Evolutionary conservation across 2,797 vertebrate genomes (phyloP), one percentile per base, ranked within the genome.

Genomic region (Peromyscus melanophrys): DNA sequence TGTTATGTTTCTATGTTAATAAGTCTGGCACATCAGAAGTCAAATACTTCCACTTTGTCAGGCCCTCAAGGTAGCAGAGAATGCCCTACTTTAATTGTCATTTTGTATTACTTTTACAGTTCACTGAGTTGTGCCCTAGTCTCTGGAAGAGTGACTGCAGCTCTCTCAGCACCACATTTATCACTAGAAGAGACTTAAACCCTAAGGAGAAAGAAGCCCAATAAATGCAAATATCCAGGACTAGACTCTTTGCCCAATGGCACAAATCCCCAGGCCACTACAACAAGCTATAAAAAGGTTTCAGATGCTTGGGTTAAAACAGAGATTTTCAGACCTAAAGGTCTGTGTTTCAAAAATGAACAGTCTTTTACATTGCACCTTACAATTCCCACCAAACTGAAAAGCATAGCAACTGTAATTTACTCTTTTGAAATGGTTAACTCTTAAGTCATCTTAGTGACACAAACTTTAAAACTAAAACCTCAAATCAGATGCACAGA

Each of bases 101-200:
- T 97, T 97, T 96, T 97, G 93, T 88, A 96, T 97, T 96, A 96
- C 93, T 97, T 97, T 96, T 96, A 94, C 77, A 97, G 95, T 92
- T 97, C 95, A 96, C 65, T 96, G 95, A 96, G 76, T 96, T 89
- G n/a, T 97, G 65, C 92, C 95, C 90, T 96, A 40, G 43, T 97
- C 46, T 94, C 97, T 97, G 73, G 27, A 97, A 93, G 90, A 96
- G 84, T 90, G 84, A 97, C 76, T 94, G 69, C 71, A 67, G 89
- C 75, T 97, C 75, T 91, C 87, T 95, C 81, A 92, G 90, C 34
- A 85, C 71, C 65, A 85, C 67, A 96, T 96, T 96, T 94, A 93
- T 97, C 95, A 96, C 83, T 92, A 94, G 87, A 65, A 97, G 29
- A 96, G 65, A 94, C 90, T 88, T 96, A 61, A 93, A 94, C 77